These are phyloP conservation scores for Nannobrachium achirus DNA, from an alignment of 2,113 vertebrate genomes.

Conservation along the genomic window DNA sequence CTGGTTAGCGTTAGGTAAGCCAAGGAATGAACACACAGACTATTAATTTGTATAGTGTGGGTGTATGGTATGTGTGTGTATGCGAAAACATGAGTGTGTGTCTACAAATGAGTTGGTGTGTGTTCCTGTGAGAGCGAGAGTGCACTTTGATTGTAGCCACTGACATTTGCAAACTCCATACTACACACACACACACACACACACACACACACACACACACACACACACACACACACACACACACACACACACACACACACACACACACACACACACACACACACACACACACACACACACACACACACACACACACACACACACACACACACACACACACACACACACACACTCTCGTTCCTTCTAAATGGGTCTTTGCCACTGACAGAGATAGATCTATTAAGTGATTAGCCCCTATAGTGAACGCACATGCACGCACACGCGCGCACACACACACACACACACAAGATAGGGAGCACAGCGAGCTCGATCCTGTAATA, in stretches of 20 bases:
- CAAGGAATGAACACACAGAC: too few species aligned
- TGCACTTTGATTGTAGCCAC: slow-evolving; percentile 16
- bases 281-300: neutral
- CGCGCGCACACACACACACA: neutral
- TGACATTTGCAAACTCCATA: neutral
- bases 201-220: neutral
- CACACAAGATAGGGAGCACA: too few species aligned
- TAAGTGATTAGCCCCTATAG: slow-evolving; percentile 12
- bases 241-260: neutral
- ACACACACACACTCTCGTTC: neutral
- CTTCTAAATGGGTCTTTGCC: neutral
- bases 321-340: neutral
- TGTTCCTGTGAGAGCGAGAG: slow-evolving; percentile 5
- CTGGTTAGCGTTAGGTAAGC: too few species aligned
- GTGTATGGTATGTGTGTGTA: too few species aligned
- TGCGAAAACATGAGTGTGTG: neutral
- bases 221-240: neutral
- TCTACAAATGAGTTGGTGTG: slow-evolving; percentile 27
- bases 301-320: neutral
- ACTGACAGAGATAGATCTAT: slow-evolving; percentile 21
- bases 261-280: neutral
- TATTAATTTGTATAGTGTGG: too few species aligned
- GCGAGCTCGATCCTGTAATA: neutral
- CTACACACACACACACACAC: neutral
- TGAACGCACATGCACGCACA: neutral